phyloP scores from a whole-genome alignment of 2,888 invertebrate genomes.

The Drosophila diplacantha region DNA sequence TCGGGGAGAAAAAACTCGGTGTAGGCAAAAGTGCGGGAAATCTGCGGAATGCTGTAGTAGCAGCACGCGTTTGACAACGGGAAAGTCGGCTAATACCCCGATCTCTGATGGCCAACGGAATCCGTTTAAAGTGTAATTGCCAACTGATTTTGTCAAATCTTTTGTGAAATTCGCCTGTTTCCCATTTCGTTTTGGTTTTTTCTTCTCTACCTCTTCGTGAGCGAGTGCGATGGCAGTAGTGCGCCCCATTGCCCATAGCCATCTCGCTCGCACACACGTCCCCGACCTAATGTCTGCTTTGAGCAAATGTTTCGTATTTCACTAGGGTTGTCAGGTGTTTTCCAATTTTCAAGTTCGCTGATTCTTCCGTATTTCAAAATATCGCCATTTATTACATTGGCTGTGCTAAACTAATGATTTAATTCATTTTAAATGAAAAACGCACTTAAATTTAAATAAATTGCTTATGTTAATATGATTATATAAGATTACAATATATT shows the following conservation, averaged over 20 bases:
- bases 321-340: conserved; percentile 19
- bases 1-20: conserved; percentile 29
- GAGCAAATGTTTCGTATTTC: conserved; percentile 21
- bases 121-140: conserved; percentile 18
- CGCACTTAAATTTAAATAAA: no score
- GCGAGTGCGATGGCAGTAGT: conserved; percentile 57
- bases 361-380: conserved; percentile 11
- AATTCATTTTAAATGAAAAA: not conserved
- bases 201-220: conserved; percentile 69
- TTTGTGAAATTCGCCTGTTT: conserved; percentile 59
- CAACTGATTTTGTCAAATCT: conserved; percentile 49
- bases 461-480: not conserved
- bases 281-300: conserved; percentile 64
- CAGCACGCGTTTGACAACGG: conserved; percentile 22
- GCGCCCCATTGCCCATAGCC: conserved; percentile 29
- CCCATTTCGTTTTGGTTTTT: conserved; percentile 66
- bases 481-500: not conserved
- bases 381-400: not conserved
- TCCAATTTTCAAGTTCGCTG: not conserved
- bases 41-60: conserved; percentile 34
- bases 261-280: conserved; percentile 55
- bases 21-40: conserved; percentile 63
- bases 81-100: conserved; percentile 1
- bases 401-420: no score
- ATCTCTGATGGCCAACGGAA: not conserved